Conservation (phyloP, 2,888 invertebrate species). For the Gymnoscelis rufifasciata region DNA sequence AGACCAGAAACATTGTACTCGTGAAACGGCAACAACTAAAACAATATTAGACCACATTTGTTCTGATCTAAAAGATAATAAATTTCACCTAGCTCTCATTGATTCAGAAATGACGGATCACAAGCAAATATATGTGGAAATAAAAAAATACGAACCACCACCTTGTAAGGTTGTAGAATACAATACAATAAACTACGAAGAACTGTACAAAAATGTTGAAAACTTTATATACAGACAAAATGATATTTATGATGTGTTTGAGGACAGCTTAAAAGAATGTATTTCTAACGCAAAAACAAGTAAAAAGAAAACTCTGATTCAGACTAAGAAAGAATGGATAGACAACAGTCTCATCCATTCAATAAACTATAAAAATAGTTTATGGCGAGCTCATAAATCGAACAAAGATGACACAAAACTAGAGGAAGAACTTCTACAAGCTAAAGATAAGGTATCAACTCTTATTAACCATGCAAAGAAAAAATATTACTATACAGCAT, state of each 20-base stretch:
- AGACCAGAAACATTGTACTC: background rate
- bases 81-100: conserved; percentile 4
- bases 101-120: conserved; percentile 9
- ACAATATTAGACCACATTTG: conserved; percentile 1
- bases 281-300: no score
- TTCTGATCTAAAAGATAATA: background rate
- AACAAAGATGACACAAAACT: background rate
- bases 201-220: background rate
- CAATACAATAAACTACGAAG: background rate
- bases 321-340: no score
- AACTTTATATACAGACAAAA: background rate
- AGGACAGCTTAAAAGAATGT: no score
- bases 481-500: background rate
- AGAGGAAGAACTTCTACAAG: background rate
- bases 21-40: background rate
- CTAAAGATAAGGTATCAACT: background rate
- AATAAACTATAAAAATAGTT: no score
- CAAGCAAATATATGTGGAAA: conserved; percentile 6
- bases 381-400: background rate
- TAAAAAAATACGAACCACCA: conserved; percentile 1
- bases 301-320: no score
- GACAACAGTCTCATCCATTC: no score
- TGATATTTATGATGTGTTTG: no score
- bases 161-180: background rate
- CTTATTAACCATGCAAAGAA: background rate